A percentile compares a stretch with the other conserved stretches of the same genome.
Conservation (phyloP, 2,797 vertebrate genomes). For the Enteromius argenteus region DNA sequence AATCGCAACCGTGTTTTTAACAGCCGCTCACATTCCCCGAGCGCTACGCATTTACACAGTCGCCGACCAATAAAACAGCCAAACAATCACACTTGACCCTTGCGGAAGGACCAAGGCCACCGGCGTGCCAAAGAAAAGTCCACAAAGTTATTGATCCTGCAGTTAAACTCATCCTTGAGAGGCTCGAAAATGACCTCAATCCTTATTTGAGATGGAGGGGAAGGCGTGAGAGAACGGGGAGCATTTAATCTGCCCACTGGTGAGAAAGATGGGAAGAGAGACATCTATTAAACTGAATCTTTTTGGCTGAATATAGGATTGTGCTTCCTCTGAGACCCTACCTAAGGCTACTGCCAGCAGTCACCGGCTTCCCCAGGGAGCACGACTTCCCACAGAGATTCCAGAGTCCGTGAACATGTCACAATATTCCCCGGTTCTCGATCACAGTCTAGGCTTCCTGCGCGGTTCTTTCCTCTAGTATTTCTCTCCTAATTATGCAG, state of each 20-base stretch:
- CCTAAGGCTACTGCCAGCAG: conserved; percentile 47
- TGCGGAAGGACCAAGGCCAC: conserved; percentile 8
- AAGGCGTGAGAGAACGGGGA: conserved; percentile 42
- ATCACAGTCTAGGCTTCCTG: conserved; percentile 31
- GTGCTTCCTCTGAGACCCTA: conserved; percentile 47
- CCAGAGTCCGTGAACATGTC: conserved; percentile 47
- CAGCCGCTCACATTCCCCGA: not conserved
- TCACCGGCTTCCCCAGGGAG: conserved; percentile 13
- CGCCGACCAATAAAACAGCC: conserved; percentile 24
- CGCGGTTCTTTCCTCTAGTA: conserved; percentile 30
- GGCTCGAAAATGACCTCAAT: conserved; percentile 36
- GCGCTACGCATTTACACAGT: conserved; percentile 17
- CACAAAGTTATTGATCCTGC: conserved; percentile 23
- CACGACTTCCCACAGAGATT: conserved; percentile 39
- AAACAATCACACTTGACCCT: conserved; percentile 40
- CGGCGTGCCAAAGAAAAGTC: not conserved
- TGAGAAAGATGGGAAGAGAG: conserved; percentile 43
- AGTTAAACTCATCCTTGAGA: conserved; percentile 40
- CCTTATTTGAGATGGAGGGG: conserved; percentile 16
- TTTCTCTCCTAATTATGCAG: conserved; percentile 61
- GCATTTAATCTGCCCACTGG: conserved; percentile 46
- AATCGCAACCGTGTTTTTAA: conserved; percentile 19
- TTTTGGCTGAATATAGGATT: conserved; percentile 45
- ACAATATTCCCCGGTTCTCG: conserved; percentile 33
- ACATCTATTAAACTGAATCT: conserved; percentile 50